phyloP scores from a whole-genome alignment of 1,140 invertebrate species.

The Achroia grisella region DNA sequence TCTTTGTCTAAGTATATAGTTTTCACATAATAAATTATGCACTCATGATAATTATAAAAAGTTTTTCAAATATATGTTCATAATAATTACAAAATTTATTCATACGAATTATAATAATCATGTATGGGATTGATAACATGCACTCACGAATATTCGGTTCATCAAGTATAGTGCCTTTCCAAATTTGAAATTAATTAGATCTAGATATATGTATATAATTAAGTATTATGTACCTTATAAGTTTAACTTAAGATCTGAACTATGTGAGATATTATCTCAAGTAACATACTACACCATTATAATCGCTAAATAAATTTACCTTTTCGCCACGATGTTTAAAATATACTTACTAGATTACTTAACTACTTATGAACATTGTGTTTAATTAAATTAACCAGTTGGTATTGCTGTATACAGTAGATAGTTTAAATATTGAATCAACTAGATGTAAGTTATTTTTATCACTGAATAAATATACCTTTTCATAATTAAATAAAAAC shows the following conservation, averaged over 20 bases:
- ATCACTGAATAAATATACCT: conserved; percentile 37
- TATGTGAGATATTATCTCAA: too few relatives aligned
- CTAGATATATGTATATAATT: conserved; percentile 31
- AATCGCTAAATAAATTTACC: conserved; percentile 8
- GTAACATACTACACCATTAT: conserved; percentile 8
- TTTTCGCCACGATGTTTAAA: conserved; percentile 24
- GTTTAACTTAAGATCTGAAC: neutral
- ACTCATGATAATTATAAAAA: too few relatives aligned
- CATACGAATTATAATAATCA: too few relatives aligned
- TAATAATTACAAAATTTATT: too few relatives aligned
- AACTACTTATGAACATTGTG: conserved; percentile 26
- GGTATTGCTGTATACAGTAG: conserved; percentile 33
- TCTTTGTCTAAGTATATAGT: conserved; percentile 2
- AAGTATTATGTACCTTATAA: conserved; percentile 22
- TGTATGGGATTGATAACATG: too few relatives aligned
- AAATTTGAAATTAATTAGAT: conserved; percentile 36
- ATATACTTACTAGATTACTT: conserved; percentile 27
- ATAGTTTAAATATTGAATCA: conserved; percentile 43
- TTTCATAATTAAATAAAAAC: conserved; percentile 58
- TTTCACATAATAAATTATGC: neutral
- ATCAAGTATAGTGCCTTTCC: conserved; percentile 66
- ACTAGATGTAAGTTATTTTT: conserved; percentile 52
- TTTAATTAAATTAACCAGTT: conserved; percentile 29
- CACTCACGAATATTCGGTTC: conserved; percentile 19
- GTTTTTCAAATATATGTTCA: too few relatives aligned